Base-by-base conservation (phyloP, 2,797 vertebrate species). In the Pampus argenteus region DNA sequence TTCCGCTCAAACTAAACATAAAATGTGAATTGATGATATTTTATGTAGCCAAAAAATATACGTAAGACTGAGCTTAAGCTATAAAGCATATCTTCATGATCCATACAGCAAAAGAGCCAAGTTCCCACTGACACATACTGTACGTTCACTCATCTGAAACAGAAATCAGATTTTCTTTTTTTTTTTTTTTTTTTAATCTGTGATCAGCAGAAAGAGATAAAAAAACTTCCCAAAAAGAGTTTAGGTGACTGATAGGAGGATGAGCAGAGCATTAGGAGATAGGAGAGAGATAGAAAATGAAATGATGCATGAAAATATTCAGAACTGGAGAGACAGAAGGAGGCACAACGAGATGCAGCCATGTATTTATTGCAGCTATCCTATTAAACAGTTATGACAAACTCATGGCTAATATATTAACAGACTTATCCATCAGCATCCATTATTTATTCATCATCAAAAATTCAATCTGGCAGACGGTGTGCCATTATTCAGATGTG, bases 391-490 rank as follows among this genome's bases (percentile, higher is more conserved):
- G 76, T 86, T 79, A 87, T 84, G 86, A 88, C 78, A 85, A 89
- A 91, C 81, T 87, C 85, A 86, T 86, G 82, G 85, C 84, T 91
- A 84, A 92, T 90, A 88, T 86, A 92, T 91, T 92, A 89, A 91
- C 90, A 89, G 85, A 86, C 84, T 84, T 88, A 91, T 88, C 82
- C 74, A 85, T 82, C 72, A 52, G 74, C 83, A 90, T 94, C 66
- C 84, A 94, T 94, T 90, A 94, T 93, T 93, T 90, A 94, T 90
- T 89, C 77, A 76, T 82, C 89, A 93, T 93, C 85, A 88, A 92
- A 92, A 92, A 93, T 92, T 90, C 89, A 91, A 90, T 91, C 84
- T 88, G 84, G 86, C 81, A 84, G 86, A 90, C 86, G 87, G 79
- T 73, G 80, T 81, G 83, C 86, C 88, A 91, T 92, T 92, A 91